Evolutionary conservation across 2,113 vertebrate species (phyloP).

Genomic region (Cyanoderma ruficeps): DNA sequence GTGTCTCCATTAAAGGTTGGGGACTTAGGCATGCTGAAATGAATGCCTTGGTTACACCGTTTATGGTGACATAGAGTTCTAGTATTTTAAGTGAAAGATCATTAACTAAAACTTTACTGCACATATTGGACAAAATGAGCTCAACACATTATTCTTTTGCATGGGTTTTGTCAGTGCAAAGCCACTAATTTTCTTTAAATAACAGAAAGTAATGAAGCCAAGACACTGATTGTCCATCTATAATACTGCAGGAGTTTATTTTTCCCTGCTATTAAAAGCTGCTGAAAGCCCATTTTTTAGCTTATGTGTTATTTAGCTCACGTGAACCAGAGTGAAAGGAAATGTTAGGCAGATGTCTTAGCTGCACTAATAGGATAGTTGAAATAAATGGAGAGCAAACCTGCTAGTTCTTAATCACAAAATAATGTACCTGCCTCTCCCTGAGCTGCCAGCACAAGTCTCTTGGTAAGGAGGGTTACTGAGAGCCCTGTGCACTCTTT

Average conservation of each 20-base stretch:
- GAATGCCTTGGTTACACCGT: neutral
- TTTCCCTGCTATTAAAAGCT: constrained; percentile 33
- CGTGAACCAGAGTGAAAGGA: neutral
- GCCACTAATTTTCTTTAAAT: constrained; percentile 15
- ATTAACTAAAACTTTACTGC: neutral
- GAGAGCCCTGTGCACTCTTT: neutral
- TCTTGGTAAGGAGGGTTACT: neutral
- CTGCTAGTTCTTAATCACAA: constrained; percentile 21
- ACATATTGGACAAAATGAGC: neutral
- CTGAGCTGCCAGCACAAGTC: rapidly evolving
- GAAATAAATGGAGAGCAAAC: neutral
- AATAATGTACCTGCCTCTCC: neutral
- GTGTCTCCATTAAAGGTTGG: neutral
- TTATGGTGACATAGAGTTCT: neutral
- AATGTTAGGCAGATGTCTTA: constrained; percentile 28
- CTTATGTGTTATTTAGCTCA: neutral
- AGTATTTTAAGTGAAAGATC: neutral
- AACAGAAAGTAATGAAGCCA: neutral
- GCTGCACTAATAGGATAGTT: neutral
- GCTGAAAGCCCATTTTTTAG: neutral
- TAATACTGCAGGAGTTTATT: constrained; percentile 2
- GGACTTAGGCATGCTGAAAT: neutral
- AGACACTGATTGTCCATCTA: neutral
- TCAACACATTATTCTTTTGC: neutral
- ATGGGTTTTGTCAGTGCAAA: neutral